These are phyloP conservation scores for Pandemis corylana DNA, from an alignment of 2,888 invertebrate species.

Conservation along the genomic window DNA sequence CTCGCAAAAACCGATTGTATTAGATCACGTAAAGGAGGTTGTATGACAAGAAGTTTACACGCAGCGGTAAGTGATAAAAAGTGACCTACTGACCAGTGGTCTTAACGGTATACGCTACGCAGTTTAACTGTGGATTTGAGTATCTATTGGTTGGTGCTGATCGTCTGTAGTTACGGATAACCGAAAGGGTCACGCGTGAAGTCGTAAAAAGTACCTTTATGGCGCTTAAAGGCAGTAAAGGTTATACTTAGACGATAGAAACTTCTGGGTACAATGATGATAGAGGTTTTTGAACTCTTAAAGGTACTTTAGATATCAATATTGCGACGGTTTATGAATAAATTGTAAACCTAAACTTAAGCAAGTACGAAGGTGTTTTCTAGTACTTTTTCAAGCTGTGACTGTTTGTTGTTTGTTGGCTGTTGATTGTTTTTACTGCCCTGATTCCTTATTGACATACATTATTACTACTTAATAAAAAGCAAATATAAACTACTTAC, in stretches of 20 bases:
- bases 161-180: constrained; percentile 20
- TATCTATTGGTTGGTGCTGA: constrained; percentile 43
- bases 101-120: constrained; percentile 69
- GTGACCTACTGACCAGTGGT: constrained; percentile 72
- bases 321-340: neutral
- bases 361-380: too few species aligned
- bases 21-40: constrained; percentile 47
- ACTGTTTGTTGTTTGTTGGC: too few species aligned
- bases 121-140: constrained; percentile 61
- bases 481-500: neutral
- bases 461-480: too few species aligned
- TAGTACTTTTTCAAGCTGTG: too few species aligned
- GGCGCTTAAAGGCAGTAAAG: neutral
- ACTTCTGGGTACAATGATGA: neutral
- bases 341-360: neutral
- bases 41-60: constrained; percentile 61
- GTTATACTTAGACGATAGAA: neutral
- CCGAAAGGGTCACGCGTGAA: constrained; percentile 20
- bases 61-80: constrained; percentile 76
- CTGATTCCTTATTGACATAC: too few species aligned
- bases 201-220: constrained; percentile 17
- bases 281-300: neutral
- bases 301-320: neutral
- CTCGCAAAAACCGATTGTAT: constrained; percentile 24
- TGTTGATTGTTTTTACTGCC: too few species aligned